phyloP scores from a whole-genome alignment of 2,888 invertebrate species.

The Anorthoa munda region DNA sequence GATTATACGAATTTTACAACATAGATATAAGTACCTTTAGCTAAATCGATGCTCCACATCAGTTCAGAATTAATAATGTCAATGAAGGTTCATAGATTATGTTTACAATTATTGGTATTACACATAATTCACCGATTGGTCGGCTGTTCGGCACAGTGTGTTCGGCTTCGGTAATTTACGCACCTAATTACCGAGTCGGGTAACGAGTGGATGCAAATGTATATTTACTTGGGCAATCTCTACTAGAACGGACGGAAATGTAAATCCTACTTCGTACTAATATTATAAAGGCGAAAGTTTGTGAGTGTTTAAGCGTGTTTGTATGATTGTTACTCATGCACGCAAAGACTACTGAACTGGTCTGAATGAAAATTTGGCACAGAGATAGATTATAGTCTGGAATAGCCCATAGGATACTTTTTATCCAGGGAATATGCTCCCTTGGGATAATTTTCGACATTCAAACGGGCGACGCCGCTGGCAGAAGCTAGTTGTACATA shows the following conservation, averaged over 20 bases:
- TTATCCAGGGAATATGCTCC: too few species aligned
- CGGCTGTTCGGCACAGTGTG: slow-evolving; percentile 33
- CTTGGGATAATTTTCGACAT: too few species aligned
- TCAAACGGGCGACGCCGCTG: too few species aligned
- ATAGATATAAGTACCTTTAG: background rate
- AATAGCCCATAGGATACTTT: too few species aligned
- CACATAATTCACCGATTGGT: slow-evolving; percentile 56
- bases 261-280: too few species aligned
- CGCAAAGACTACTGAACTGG: too few species aligned
- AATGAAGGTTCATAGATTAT: slow-evolving; percentile 52
- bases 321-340: too few species aligned
- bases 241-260: slow-evolving; percentile 1
- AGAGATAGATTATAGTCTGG: too few species aligned
- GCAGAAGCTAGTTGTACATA: too few species aligned
- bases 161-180: slow-evolving; percentile 55
- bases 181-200: slow-evolving; percentile 58
- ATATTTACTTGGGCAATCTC: slow-evolving; percentile 49
- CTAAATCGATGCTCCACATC: slow-evolving; percentile 30
- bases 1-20: slow-evolving; percentile 19
- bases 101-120: slow-evolving; percentile 55
- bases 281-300: too few species aligned
- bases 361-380: too few species aligned
- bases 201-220: slow-evolving; percentile 57
- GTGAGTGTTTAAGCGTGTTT: too few species aligned
- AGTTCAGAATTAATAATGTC: slow-evolving; percentile 38